phyloP scores from a whole-genome alignment of 2,113 vertebrate genomes.

The Takifugu flavidus region DNA sequence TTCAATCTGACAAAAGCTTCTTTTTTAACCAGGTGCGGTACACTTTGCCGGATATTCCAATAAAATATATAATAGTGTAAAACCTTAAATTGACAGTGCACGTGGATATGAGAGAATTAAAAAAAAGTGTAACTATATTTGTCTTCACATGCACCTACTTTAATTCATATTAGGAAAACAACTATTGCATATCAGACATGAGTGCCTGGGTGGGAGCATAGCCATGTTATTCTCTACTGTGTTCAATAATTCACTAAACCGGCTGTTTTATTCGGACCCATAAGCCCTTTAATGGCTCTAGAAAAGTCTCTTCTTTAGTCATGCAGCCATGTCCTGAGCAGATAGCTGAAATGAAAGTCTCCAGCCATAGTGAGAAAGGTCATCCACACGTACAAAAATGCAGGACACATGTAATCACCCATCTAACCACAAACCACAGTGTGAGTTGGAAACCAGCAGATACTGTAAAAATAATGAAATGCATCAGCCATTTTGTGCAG shows the following conservation, averaged over 20 bases:
- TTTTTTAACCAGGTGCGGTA: too few species aligned
- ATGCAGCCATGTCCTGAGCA: too few species aligned
- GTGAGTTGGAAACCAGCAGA: not conserved
- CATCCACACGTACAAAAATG: slow-evolving; percentile 16
- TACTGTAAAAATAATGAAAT: slow-evolving; percentile 6
- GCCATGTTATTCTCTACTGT: too few species aligned
- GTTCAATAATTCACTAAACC: too few species aligned
- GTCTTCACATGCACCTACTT: not conserved
- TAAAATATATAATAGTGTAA: too few species aligned
- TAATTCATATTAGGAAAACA: not conserved
- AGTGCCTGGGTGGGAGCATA: too few species aligned
- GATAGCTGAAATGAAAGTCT: slow-evolving; percentile 2
- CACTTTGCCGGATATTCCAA: too few species aligned
- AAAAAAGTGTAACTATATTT: not conserved
- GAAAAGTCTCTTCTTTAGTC: too few species aligned
- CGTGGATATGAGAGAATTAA: not conserved
- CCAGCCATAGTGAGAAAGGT: slow-evolving; percentile 22
- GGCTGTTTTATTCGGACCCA: too few species aligned
- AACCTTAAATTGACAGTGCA: not conserved
- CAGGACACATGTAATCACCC: slow-evolving; percentile 32
- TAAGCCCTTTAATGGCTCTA: too few species aligned
- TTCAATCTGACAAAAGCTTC: not conserved
- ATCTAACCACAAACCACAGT: slow-evolving; percentile 33
- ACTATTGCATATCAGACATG: not conserved
- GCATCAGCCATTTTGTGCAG: slow-evolving; percentile 22